Evolutionary conservation across 2,113 vertebrate genomes (phyloP).

Genomic region (Amblyornis subalaris): DNA sequence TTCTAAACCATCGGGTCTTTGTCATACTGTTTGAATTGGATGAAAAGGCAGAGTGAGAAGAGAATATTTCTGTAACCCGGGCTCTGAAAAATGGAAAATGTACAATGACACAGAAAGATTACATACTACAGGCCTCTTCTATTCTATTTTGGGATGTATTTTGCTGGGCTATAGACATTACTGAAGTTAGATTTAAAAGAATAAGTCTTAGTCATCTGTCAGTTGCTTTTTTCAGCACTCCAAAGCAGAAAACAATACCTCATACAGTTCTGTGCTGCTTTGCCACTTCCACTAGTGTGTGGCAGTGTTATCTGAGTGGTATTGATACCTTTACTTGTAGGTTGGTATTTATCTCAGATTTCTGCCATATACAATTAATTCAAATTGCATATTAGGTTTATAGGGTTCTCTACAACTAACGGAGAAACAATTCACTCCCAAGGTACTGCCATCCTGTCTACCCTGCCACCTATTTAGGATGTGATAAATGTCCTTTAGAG

Average conservation of each 20-base stretch:
- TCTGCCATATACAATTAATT: neutral
- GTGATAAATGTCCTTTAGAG: neutral
- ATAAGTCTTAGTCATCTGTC: neutral
- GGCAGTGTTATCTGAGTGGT: neutral
- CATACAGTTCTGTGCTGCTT: neutral
- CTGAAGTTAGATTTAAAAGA: neutral
- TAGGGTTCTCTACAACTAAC: neutral
- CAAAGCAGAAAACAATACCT: neutral
- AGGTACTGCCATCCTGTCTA: neutral
- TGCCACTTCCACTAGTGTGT: neutral
- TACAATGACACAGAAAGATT: neutral
- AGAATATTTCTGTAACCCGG: neutral
- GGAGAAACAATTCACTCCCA: neutral
- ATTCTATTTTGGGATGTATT: neutral
- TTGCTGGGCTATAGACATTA: neutral
- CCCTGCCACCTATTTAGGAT: neutral
- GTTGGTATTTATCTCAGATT: neutral
- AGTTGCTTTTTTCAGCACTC: neutral
- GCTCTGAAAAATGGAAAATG: neutral
- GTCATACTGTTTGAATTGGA: neutral
- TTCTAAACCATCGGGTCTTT: neutral
- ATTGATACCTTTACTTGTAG: neutral
- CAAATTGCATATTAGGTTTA: neutral
- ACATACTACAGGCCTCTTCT: neutral
- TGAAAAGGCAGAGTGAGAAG: neutral